Evolutionary conservation across 2,113 vertebrate genomes (phyloP).

Genomic region (Coregonus clupeaformis): DNA sequence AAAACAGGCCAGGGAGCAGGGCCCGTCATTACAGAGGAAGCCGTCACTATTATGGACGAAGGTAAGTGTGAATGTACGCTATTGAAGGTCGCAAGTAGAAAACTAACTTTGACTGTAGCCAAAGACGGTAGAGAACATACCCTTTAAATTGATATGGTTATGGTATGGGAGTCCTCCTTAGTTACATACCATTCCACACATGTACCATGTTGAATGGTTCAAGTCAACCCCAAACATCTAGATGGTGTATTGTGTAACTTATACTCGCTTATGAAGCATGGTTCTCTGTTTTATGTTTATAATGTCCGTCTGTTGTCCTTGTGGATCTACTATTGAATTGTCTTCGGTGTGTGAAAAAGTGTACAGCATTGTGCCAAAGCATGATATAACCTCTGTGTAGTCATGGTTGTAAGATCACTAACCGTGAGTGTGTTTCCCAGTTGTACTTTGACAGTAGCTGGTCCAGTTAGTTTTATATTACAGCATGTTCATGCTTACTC

Average conservation of each 20-base stretch:
- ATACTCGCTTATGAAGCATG: background rate
- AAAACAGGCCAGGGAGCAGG: constrained; percentile 85
- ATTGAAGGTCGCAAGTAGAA: background rate
- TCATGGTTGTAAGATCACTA: background rate
- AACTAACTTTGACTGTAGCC: background rate
- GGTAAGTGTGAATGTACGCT: constrained; percentile 76
- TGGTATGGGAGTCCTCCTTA: no score
- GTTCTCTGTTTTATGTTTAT: background rate
- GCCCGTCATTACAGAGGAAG: constrained; percentile 85
- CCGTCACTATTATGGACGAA: constrained; percentile 87
- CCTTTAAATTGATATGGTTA: background rate
- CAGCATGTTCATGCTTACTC: background rate
- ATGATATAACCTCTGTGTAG: constrained; percentile 14
- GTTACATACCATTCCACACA: background rate
- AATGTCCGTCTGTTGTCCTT: background rate
- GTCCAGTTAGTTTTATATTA: background rate
- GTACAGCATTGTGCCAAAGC: background rate
- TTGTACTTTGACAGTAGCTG: background rate
- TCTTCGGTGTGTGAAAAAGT: constrained; percentile 5
- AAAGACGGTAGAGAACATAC: background rate
- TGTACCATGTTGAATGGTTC: background rate
- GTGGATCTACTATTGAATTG: background rate
- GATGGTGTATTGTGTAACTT: background rate
- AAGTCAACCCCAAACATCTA: background rate
- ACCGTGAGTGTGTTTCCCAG: constrained; percentile 25